Percentiles rank a stretch among this genome's conserved stretches.
These are phyloP conservation scores for Tyrannus savana DNA, from an alignment of 2,113 vertebrate species.

Conservation along the genomic window DNA sequence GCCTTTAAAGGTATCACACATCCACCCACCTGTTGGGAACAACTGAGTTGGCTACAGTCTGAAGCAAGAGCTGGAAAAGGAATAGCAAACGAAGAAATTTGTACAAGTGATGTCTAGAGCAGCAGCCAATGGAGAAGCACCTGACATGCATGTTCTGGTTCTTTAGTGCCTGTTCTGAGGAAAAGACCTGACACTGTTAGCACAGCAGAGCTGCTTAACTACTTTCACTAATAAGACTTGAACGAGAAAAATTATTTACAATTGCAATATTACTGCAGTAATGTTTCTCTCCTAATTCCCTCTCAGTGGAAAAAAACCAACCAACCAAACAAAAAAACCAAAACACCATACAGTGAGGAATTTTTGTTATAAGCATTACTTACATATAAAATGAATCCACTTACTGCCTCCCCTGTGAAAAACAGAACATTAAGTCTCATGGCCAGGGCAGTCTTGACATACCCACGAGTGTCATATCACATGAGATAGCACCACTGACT, in stretches of 20 bases:
- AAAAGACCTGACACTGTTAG: conserved; percentile 12
- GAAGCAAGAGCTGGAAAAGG: neutral
- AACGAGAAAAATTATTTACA: conserved; percentile 41
- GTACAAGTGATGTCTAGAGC: neutral
- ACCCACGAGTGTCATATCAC: neutral
- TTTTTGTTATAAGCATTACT: neutral
- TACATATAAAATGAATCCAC: neutral
- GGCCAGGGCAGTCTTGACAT: neutral
- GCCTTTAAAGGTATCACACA: neutral
- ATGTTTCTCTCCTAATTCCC: conserved; percentile 46
- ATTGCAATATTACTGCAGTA: conserved; percentile 28
- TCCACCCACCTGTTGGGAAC: conserved; percentile 29
- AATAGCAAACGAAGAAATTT: neutral
- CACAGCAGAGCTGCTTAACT: conserved; percentile 42
- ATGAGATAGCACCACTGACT: conserved; percentile 2
- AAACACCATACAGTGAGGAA: neutral
- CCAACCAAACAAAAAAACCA: neutral
- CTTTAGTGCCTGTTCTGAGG: neutral
- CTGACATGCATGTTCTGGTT: neutral
- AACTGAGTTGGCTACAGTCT: neutral
- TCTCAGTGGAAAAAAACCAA: neutral
- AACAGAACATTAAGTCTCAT: conserved; percentile 13
- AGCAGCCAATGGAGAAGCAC: neutral
- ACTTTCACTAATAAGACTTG: conserved; percentile 15
- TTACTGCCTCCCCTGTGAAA: neutral